Evolutionary conservation across 1,140 invertebrate genomes (phyloP), one percentile per base, ranked within the genome.

Genomic region (Amphibalanus amphitrite): DNA sequence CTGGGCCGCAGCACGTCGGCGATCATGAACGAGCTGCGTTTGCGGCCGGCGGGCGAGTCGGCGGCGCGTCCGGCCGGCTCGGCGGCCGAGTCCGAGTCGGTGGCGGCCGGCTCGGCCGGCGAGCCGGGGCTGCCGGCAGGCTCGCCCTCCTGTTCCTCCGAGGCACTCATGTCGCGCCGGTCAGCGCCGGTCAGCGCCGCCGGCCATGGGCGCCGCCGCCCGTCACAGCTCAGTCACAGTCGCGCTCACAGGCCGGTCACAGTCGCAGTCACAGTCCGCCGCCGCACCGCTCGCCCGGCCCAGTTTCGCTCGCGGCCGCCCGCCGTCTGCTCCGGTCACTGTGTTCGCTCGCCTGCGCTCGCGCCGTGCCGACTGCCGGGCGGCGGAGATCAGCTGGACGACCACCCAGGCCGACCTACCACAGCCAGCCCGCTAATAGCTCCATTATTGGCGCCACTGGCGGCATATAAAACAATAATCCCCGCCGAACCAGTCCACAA

Each of bases 11-110:
- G 28, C n/a, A 67, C 65, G 65, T 67, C 65, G 15, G 65, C 65
- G 26, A 67, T 67, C 65, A 67, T 67, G 65, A 67, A 67, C 17
- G 65, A 67, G 28, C 65, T 28, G 65, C 65, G 65, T 20, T 59
- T 59, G 47, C 47, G 47, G 13, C 1, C 20, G 13, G 47, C 47
- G 47, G 13, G 1, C 47, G 47, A 59, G 47, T 59, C 47, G 6
- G 47, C 6, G 10, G 47, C 10, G 47, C 47, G 47, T 1, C 47
- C 10, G 47, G 10, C 47, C 13, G 47, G 13, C 47, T 59, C 47
- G 47, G 13, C 47, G 10, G 10, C 47, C 47, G 47, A 59, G 47
- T 59, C 47, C 47, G 10, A 13, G 47, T 13, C 47, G 13, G 47
- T 23, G 13, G 10, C 47, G 6, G 47, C 6, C 47, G 6, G 10